Conservation (phyloP, 2,888 invertebrate species). For the Alentia gelatinosa region DNA sequence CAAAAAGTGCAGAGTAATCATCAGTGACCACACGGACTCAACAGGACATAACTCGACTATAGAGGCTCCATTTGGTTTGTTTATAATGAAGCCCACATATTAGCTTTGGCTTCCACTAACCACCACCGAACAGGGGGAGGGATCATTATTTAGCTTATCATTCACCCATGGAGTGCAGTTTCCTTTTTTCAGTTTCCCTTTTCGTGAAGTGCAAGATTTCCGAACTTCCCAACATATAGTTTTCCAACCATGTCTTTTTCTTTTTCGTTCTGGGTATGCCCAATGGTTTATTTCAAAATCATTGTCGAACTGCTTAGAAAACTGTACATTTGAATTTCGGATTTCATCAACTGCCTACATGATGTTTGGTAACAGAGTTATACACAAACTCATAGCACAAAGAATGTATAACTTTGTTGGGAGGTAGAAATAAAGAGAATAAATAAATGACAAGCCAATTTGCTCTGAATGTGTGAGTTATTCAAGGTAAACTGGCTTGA, state of each 20-base stretch:
- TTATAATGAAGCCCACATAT: neutral
- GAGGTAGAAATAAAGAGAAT: neutral
- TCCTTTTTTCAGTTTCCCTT: neutral
- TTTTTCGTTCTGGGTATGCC: too few relatives aligned
- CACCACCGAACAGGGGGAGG: neutral
- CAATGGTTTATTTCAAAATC: neutral
- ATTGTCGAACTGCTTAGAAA: neutral
- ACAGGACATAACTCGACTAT: constrained; percentile 14
- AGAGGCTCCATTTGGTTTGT: constrained; percentile 3
- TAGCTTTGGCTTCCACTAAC: constrained; percentile 7
- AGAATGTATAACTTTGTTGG: neutral
- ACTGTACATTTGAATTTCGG: neutral
- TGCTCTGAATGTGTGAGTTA: neutral
- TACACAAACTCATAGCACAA: neutral
- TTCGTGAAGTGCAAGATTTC: neutral
- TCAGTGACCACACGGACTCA: neutral
- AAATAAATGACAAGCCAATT: constrained; percentile 16
- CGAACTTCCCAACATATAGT: too few relatives aligned
- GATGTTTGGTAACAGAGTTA: neutral
- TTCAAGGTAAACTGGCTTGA: neutral
- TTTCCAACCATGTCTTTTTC: too few relatives aligned
- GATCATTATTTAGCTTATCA: neutral
- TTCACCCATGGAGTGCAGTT: neutral
- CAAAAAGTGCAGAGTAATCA: constrained; percentile 40
- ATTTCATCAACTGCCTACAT: constrained; percentile 14